Base-by-base conservation (phyloP, 1,140 invertebrate genomes). In the Homarus americanus region DNA sequence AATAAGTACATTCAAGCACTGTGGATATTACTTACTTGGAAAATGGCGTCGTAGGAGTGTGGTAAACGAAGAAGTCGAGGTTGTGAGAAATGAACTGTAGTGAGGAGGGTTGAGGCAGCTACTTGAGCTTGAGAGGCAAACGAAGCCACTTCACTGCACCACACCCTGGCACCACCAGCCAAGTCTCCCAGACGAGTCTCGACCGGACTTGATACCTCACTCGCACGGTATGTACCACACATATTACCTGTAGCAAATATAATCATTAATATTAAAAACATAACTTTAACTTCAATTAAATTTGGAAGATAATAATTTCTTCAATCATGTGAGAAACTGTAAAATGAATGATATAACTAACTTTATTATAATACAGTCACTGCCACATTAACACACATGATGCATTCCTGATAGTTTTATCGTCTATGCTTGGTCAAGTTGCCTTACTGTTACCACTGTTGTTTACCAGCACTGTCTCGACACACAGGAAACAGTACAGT, bases 11-110 rank as follows among this genome's bases (percentile, higher is more conserved):
- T n/a, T n/a, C n/a, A n/a, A n/a, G n/a, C n/a, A n/a, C n/a, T n/a
- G n/a, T n/a, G n/a, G n/a, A n/a, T n/a, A 20, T 66, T 87, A 93
- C 93, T 93, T 94, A 97, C 96, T 94, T 97, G 97, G 94, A 99
- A 99, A 90, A 99, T 97, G 93, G 97, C 96, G 94, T 99, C 98
- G 94, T 99, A 99, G 93, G 97, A 96, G 80, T 96, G 95, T 40
- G 98, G 98, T 94, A 99, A 95, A 92, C 96, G 95, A 12, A 99
- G 95, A 53, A 99, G 95, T 87, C 96, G 95, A 38, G 98, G 98
- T 93, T 96, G 96, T 91, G 80, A 44, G n/a, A 91, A 91, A 41
- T 82, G 78, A 69, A 91, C 66, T 3, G 84, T 87, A 7, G 84
- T 87, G 44, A 91, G 85, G 15, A 91, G 85, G 2, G 85, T 75